Conservation (phyloP, 1,140 invertebrate genomes). For the Tribolium madens region DNA sequence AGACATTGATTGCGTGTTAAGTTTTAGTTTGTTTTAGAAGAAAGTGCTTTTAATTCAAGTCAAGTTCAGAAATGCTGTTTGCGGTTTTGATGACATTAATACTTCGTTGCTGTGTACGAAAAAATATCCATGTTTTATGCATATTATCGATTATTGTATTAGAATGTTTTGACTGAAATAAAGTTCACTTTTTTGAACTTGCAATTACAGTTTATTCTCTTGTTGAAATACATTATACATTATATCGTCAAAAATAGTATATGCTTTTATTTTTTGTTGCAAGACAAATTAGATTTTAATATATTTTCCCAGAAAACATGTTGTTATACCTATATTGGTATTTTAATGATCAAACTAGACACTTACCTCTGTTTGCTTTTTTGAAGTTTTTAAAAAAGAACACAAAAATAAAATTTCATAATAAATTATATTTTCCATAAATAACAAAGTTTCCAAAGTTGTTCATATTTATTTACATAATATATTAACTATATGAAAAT, state of each 20-base stretch:
- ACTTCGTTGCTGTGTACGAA: background rate
- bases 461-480: background rate
- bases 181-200: background rate
- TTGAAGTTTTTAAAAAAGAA: background rate
- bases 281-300: background rate
- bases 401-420: background rate
- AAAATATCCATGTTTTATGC: background rate
- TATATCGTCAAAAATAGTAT: background rate
- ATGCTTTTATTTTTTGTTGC: background rate
- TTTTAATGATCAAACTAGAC: too few species aligned
- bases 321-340: background rate
- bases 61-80: too few species aligned
- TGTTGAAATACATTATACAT: too few species aligned
- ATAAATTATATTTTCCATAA: background rate
- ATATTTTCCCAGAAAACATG: background rate
- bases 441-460: background rate
- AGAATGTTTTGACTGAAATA: constrained; percentile 5
- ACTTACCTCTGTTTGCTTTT: too few species aligned
- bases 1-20: too few species aligned
- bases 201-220: background rate
- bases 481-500: background rate
- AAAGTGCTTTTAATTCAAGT: too few species aligned
- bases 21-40: too few species aligned
- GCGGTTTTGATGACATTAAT: too few species aligned
- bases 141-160: background rate